Evolutionary conservation across 2,888 invertebrate species (phyloP), one percentile per base, ranked within the genome.

Genomic region (Cordilura impudica): DNA sequence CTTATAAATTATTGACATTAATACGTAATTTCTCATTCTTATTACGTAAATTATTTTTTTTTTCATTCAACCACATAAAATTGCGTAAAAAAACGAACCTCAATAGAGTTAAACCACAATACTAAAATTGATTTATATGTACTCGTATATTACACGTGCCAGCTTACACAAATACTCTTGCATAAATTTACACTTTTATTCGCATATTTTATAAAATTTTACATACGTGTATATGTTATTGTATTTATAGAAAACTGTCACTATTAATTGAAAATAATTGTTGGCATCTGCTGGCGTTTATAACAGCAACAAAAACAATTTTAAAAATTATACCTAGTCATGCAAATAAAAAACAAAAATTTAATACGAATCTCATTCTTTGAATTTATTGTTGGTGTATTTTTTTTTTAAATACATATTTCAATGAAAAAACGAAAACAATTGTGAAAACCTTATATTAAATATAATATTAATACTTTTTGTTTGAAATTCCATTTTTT

Each of bases 191-290:
- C 31, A 39, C 19, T 31, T 18, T 31, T 31, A 31, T 31, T 29
- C 39, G 19, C 56, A 35, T 12, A 63, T 10, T 35, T 35, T 12
- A 39, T 12, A 23, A 3, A 26, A 43, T 35, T 65, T 73, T n/a
- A n/a, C n/a, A n/a, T n/a, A n/a, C n/a, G n/a, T n/a, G n/a, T n/a
- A n/a, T n/a, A n/a, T n/a, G n/a, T 12, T 69, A 49, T 58, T 47
- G 31, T 35, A 60, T 49, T 60, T 70, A 61, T 54, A 61, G 56
- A 61, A 69, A 69, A 63, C 73, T 74, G 70, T 70, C 73, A 63
- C 66, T 53, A 67, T 72, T 79, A 79, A 79, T 79, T 75, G 71
- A 67, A 72, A 79, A 75, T 79, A 79, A 75, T 79, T 79, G 71
- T 53, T 67, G 54, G 69, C 69, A 70, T 76, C 26, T 76, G 75